Percentiles rank a stretch among this genome's conserved stretches.
Evolutionary conservation across 2,888 invertebrate species (phyloP).

Genomic region (Nysson spinosus): DNA sequence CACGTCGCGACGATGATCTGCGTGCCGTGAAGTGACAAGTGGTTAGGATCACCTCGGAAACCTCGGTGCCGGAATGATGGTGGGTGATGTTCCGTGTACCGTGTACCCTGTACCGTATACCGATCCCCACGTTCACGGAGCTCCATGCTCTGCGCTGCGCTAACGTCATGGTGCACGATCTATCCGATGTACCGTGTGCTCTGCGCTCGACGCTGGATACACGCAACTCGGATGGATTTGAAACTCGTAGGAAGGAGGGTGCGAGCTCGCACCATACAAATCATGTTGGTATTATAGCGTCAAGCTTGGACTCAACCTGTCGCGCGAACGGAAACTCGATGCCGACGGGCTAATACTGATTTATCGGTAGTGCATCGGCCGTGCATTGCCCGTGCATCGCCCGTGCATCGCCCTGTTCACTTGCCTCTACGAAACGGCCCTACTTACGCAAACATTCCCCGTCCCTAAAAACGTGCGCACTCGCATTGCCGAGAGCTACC

Average conservation of each 20-base stretch:
- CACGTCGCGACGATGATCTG: constrained; percentile 75
- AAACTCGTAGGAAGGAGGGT: constrained; percentile 27
- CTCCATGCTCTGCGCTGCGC: too few relatives aligned
- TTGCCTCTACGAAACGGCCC: too few relatives aligned
- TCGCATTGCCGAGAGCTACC: neutral
- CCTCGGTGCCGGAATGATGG: constrained; percentile 58
- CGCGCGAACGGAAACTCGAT: constrained; percentile 71
- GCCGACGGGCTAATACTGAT: constrained; percentile 74
- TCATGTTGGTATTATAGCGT: constrained; percentile 77
- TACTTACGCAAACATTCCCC: neutral
- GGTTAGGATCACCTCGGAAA: constrained; percentile 75
- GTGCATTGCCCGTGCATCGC: too few relatives aligned
- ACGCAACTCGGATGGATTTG: too few relatives aligned
- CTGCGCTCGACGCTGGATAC: too few relatives aligned
- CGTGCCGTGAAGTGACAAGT: constrained; percentile 77
- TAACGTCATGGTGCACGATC: too few relatives aligned
- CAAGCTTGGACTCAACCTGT: constrained; percentile 74
- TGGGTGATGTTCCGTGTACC: constrained; percentile 50
- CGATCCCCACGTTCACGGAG: too few relatives aligned
- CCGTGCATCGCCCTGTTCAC: too few relatives aligned
- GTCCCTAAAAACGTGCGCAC: neutral
- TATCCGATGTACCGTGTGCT: too few relatives aligned
- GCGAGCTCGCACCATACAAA: constrained; percentile 71
- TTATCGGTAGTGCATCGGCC: constrained; percentile 69
- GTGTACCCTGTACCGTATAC: too few relatives aligned